A percentile compares a stretch with the other conserved stretches of the same genome.
phyloP scores from a whole-genome alignment of 2,113 vertebrate species.

The Nymphicus hollandicus region DNA sequence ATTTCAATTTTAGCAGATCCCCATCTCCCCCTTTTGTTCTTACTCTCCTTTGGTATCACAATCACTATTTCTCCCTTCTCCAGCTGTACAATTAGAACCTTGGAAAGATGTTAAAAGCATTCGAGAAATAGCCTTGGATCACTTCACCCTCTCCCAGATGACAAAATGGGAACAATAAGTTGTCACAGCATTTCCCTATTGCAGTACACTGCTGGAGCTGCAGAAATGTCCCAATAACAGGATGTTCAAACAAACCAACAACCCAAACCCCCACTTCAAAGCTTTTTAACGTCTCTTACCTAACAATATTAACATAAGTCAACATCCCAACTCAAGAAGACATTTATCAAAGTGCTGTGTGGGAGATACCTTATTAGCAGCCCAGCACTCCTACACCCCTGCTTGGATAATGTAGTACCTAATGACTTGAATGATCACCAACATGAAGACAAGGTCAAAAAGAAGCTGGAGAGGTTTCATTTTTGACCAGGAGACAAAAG shows the following conservation, averaged over 20 bases:
- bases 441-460: background rate
- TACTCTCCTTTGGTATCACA: background rate
- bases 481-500: background rate
- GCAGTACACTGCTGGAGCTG: background rate
- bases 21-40: background rate
- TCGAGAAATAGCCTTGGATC: background rate
- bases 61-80: background rate
- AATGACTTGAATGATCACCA: background rate
- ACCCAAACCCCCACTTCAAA: background rate
- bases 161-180: background rate
- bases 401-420: background rate
- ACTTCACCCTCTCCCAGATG: background rate
- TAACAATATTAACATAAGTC: background rate
- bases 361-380: background rate
- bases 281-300: background rate
- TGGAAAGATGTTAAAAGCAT: background rate
- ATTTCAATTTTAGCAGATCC: background rate
- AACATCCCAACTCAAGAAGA: background rate
- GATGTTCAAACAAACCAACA: background rate
- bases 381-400: background rate
- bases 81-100: background rate
- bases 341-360: background rate
- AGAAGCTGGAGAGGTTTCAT: background rate
- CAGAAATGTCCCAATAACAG: background rate
- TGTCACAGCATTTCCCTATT: background rate